Base-by-base conservation (phyloP, 2,888 invertebrate genomes). In the Drosophila parthenogenetica region DNA sequence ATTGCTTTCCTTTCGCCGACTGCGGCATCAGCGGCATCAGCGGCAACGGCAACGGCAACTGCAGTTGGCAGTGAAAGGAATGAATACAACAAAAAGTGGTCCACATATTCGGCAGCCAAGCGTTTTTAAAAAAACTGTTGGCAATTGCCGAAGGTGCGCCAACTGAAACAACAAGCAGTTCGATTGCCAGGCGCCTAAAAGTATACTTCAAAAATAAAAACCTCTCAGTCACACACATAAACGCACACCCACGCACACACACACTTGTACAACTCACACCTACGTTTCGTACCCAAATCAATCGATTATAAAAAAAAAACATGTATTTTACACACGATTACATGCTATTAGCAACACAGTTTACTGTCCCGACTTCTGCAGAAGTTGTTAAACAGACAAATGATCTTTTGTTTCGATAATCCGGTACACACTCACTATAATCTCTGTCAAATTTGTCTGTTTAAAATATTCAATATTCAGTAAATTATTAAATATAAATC, bases 1-100 rank as follows among this genome's bases (percentile, higher is more conserved):
- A 82, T 87, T 84, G 81, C 81, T 78, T 84, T 75, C 60, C 70
- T 69, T 77, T 70, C 53, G 43, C 37, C 54, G 32, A 37, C 45
- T 5, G 50, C 17, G 37, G 62, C 62, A 46, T 45, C 19, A 48
- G 35, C 50, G 46, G 22, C 25, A 22, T n/a, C n/a, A n/a, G 17
- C 35, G 17, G 35, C 35, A 39, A 5, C 11, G 14, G 54, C 49
- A 35, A 39, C 39, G 14, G 16, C 51, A 37, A 53, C 60, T 37
- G 73, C 63, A 78, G 37, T 50, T 69, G 59, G 53, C 68, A 69
- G 54, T 48, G 50, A 65, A 32, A 46, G 59, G 51, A 65, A 43
- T 51, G 46, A 39, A 35, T 13, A 43, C 48, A 39, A 43, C 42
- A 46, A 65, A 65, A 57, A 63, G 39, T 55, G 57, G 58, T 14